Base-by-base conservation (phyloP, 2,888 invertebrate genomes). In the Caradrina clavipalpis region DNA sequence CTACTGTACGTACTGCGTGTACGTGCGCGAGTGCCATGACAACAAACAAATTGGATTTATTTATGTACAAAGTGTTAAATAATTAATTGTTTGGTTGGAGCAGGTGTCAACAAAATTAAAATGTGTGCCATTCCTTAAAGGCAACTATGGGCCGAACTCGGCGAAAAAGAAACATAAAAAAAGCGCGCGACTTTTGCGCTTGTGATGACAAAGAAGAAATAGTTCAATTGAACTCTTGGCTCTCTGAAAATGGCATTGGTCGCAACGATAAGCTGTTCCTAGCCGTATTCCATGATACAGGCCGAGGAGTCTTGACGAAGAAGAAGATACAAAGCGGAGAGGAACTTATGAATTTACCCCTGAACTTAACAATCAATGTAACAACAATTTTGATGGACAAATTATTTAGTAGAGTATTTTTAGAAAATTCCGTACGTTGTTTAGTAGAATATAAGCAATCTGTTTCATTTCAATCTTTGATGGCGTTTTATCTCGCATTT, bases 401-500 rank as follows among this genome's bases (percentile, higher is more conserved):
- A 88, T 70, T 91, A 86, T 96, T 96, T 96, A 93, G 97, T 96
- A 83, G 90, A 83, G 87, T 94, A 85, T 91, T 96, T 92, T 86
- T 90, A 80, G 88, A 92, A 19, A 95, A 93, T 74, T 89, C 85
- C 90, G 73, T 90, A 93, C 86, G 96, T 93, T 88, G 97, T 96
- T 80, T 95, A 86, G 15, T 88, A 81, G 81, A 91, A 79, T 87
- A 90, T 90, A 88, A 91, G 80, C 78, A 89, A 84, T 89, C 90
- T 53, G 89, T 97, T 69, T 93, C 96, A 69, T 97, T 98, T 81
- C 98, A 98, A 85, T 97, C 98, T 74, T 92, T 98, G 31, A 91
- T 99, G 80, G 97, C 98, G 7, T 93, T 97, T 73, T 99, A 98
- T 93, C 90, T 99, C 47, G 90, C 97, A 53, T 97, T 97, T 89